phyloP scores from a whole-genome alignment of 1,140 invertebrate species.

The Archegozetes longisetosus region DNA sequence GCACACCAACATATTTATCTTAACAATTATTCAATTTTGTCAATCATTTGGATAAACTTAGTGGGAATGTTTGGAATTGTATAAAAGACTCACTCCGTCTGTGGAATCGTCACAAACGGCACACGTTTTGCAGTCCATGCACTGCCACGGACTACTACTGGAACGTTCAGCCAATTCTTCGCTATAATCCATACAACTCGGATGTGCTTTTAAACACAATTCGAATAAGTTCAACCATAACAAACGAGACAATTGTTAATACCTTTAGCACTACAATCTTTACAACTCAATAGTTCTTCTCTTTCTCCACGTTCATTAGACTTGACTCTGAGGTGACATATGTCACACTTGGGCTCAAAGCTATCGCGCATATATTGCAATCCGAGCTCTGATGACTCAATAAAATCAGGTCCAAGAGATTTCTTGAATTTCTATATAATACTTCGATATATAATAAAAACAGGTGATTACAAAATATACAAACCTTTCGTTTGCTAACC shows the following conservation, averaged over 20 bases:
- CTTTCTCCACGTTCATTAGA: not conserved
- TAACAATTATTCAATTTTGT: not conserved
- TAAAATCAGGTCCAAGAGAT: constrained; percentile 17
- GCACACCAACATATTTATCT: constrained; percentile 12
- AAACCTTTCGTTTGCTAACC: constrained; percentile 8
- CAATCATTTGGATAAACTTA: constrained; percentile 10
- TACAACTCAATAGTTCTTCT: not conserved
- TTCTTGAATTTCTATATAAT: constrained; percentile 16
- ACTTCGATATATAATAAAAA: not conserved
- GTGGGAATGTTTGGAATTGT: not conserved
- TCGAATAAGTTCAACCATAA: not conserved
- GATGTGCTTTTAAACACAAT: constrained; percentile 29
- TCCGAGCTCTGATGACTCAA: constrained; percentile 14
- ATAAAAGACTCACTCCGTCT: not conserved
- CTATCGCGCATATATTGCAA: constrained; percentile 2
- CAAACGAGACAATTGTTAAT: not conserved
- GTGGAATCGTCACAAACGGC: constrained; percentile 25
- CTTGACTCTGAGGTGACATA: constrained; percentile 6
- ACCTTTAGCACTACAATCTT: constrained; percentile 3
- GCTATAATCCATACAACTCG: constrained; percentile 33
- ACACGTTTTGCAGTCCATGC: constrained; percentile 34
- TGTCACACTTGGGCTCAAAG: constrained; percentile 11
- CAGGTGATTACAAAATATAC: not conserved
- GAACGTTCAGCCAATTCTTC: constrained; percentile 23
- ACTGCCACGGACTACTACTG: constrained; percentile 30